Conservation (phyloP, 92 coral and sea anemone genomes). For the Diadumene lineata region DNA sequence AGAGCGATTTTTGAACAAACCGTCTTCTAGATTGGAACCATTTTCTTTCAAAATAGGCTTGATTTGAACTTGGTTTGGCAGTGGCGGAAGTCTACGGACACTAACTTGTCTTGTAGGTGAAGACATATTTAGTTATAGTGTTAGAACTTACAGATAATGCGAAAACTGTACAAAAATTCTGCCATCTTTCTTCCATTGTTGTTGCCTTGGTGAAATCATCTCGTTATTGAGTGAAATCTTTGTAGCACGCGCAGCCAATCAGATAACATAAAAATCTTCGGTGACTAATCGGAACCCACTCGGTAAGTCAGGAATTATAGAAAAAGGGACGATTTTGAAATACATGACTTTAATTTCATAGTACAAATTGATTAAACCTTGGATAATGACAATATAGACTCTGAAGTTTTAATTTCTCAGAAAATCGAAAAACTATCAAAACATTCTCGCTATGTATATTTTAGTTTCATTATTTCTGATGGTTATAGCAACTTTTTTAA, state of each 20-base stretch:
- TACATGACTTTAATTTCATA: no score
- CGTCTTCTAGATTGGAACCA: slow-evolving; percentile 22
- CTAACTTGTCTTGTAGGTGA: slow-evolving; percentile 98
- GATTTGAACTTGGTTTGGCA: slow-evolving; percentile 77
- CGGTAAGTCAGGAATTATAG: slow-evolving; percentile 13
- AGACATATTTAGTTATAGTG: slow-evolving; percentile 59
- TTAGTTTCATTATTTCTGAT: no score
- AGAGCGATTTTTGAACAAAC: slow-evolving; percentile 25
- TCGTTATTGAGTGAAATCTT: slow-evolving; percentile 2
- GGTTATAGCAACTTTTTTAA: no score
- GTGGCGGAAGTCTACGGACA: slow-evolving; percentile 88
- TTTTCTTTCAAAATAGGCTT: slow-evolving; percentile 62
- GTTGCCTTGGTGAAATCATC: slow-evolving; percentile 25
- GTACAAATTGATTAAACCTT: no score
- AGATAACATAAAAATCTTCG: neutral
- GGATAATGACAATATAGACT: no score
- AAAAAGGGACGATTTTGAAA: neutral
- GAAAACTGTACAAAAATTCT: slow-evolving; percentile 21
- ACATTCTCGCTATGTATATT: no score
- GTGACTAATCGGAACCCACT: neutral
- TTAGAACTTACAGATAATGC: slow-evolving; percentile 37
- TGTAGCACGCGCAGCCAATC: slow-evolving; percentile 44
- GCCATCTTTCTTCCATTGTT: slow-evolving; percentile 35
- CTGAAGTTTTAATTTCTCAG: no score
- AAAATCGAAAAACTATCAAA: no score